Evolutionary conservation across 2,797 vertebrate genomes (phyloP).

Genomic region (Tamandua tetradactyla): DNA sequence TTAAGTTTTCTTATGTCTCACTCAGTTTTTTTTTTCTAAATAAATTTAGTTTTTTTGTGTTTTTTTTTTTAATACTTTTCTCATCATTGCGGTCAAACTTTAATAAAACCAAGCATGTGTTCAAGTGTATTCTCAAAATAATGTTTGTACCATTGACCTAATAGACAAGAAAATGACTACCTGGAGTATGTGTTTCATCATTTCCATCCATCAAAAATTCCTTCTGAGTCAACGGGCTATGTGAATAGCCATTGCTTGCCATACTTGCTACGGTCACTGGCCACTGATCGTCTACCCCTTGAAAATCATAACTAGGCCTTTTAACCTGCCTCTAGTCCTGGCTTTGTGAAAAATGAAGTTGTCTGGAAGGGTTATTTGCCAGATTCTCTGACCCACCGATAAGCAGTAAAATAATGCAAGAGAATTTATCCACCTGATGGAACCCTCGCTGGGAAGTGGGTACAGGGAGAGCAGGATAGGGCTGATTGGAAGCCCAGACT

Average conservation of each 20-base stretch:
- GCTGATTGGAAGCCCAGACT: background rate
- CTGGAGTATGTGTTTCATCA: background rate
- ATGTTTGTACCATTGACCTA: background rate
- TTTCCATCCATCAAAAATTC: background rate
- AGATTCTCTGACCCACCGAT: background rate
- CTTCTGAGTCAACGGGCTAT: background rate
- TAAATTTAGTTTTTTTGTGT: background rate
- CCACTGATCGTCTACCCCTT: background rate
- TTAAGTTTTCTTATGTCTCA: background rate
- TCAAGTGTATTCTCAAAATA: conserved; percentile 13
- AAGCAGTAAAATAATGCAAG: background rate
- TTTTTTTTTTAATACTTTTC: background rate
- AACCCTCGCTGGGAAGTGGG: rapidly evolving
- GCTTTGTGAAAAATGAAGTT: background rate
- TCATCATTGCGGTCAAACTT: background rate
- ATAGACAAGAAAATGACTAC: background rate
- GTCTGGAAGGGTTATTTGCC: background rate
- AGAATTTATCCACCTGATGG: rapidly evolving
- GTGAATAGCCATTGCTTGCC: background rate
- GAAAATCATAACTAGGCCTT: background rate
- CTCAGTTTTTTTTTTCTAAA: background rate
- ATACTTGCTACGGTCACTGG: background rate
- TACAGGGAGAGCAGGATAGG: no score
- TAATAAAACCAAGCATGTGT: background rate
- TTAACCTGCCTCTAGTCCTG: background rate